These are phyloP conservation scores for Nasonia longicornis DNA, from an alignment of 1,140 invertebrate genomes.

Conservation along the genomic window DNA sequence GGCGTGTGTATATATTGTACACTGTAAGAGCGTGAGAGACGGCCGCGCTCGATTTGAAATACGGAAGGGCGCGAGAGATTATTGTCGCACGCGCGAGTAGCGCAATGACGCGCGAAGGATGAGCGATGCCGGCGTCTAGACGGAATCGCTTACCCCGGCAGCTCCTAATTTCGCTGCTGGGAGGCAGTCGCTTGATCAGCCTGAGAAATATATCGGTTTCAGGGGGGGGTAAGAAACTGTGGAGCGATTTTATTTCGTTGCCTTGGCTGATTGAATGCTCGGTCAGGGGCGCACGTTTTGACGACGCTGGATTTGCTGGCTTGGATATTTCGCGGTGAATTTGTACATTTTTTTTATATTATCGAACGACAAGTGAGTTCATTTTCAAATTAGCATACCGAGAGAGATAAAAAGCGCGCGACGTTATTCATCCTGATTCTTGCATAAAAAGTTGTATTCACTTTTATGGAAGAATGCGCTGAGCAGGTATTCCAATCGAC, in stretches of 20 bases:
- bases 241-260: background rate
- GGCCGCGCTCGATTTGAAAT: background rate
- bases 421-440: background rate
- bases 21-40: too few relatives aligned
- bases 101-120: slow-evolving; percentile 7
- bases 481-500: background rate
- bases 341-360: too few relatives aligned
- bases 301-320: background rate
- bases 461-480: background rate
- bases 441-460: background rate
- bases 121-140: slow-evolving; percentile 11
- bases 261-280: background rate
- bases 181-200: background rate
- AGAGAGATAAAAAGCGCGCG: too few relatives aligned
- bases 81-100: background rate
- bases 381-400: background rate
- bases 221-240: background rate
- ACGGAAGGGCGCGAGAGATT: background rate
- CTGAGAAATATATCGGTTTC: background rate
- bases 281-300: too few relatives aligned
- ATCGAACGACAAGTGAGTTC: too few relatives aligned
- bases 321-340: too few relatives aligned
- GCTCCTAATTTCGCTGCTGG: background rate
- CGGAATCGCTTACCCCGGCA: slow-evolving; percentile 12
- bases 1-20: background rate